Evolutionary conservation across 2,888 invertebrate genomes (phyloP).

Genomic region (Pammene aurita): DNA sequence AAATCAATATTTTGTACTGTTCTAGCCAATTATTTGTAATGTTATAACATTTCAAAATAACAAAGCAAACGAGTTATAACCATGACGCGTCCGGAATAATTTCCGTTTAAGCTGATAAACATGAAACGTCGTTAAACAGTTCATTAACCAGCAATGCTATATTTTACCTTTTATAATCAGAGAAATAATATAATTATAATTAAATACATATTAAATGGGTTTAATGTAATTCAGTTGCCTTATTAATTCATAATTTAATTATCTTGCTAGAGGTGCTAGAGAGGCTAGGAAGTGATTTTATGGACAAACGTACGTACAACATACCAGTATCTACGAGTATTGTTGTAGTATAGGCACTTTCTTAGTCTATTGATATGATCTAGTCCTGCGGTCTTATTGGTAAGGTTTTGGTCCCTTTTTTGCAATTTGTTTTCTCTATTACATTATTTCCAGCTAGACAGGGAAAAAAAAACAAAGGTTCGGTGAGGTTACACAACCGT

Average conservation of each 20-base stretch:
- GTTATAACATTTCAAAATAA: not conserved
- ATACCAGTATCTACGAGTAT: no score
- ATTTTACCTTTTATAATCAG: conserved; percentile 17
- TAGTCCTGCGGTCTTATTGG: no score
- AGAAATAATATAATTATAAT: conserved; percentile 20
- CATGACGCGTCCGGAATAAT: conserved; percentile 33
- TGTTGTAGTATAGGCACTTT: no score
- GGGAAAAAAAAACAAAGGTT: no score
- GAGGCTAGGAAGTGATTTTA: no score
- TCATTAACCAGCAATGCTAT: conserved; percentile 15
- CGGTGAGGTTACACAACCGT: no score
- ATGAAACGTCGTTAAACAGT: not conserved
- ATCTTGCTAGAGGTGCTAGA: not conserved
- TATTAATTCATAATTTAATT: conserved; percentile 6
- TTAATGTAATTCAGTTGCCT: not conserved
- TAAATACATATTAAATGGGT: not conserved
- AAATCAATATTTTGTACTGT: no score
- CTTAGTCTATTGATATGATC: no score
- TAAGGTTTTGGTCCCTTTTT: no score
- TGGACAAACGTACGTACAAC: not conserved
- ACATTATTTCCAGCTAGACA: no score
- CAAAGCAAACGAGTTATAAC: not conserved
- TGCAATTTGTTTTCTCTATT: no score
- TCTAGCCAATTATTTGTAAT: not conserved
- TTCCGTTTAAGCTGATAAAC: conserved; percentile 27